Base-by-base conservation (phyloP, 2,113 vertebrate species). In the Macrotus californicus region DNA sequence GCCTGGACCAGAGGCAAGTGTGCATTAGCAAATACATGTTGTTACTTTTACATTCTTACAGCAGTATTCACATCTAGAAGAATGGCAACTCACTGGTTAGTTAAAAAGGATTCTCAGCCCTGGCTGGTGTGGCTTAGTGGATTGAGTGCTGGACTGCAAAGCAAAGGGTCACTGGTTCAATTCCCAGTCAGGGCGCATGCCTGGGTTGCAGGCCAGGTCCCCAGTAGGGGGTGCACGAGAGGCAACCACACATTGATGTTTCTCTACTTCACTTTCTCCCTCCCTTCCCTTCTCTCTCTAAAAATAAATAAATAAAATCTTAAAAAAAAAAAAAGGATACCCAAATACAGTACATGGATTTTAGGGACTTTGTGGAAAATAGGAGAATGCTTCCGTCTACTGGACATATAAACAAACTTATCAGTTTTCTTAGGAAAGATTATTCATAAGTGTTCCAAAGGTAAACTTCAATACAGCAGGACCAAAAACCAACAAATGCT, bases 341-440 rank as follows among this genome's bases (percentile, higher is more conserved):
- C 5, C 10, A 82, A 84, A 92, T 19, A 19, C 6, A 85, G 7
- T 14, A 46, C 1, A 4, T 4, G 26, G 36, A 31, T 54, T 70
- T 70, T 36, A 52, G 26, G 19, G 14, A 94, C 76, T 31, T 70
- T 34, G 39, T 16, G 48, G 13, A 81, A 96, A 73, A 50, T 1
- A 64, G 2, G 34, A 89, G 48, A 69, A 61, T 64, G 41, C 5
- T 92, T 84, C 48, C 88, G 29, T 4, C 31, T 36, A 54, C 24
- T 59, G 9, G n/a, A 61, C n/a, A n/a, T 70, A 29, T 61, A 83
- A 92, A 80, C 36, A 77, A 67, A 82, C 64, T 24, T 34, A 91
- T n/a, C 31, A 50, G 61, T 75, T 87, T 92, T 43, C 77, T 94
- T 54, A 72, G 64, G 72, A 87, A 94, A 93, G 67, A 83, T 83